These are phyloP conservation scores for Orchesellides sinensis DNA, from an alignment of 2,888 invertebrate genomes.

Conservation along the genomic window DNA sequence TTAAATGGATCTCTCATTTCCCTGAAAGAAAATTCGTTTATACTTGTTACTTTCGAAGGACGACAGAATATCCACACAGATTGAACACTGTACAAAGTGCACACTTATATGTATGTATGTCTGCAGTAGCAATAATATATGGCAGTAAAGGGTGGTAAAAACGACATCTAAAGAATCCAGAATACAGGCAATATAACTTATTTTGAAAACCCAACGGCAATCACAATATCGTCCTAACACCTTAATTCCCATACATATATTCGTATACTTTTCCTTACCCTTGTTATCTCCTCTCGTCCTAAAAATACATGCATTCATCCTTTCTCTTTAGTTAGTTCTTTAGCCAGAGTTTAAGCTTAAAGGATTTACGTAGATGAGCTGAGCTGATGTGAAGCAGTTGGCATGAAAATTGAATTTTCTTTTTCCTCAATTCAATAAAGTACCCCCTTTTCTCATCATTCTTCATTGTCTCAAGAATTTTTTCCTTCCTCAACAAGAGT, in stretches of 20 bases:
- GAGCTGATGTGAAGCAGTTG: slow-evolving; percentile 54
- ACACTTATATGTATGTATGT: not conserved
- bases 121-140: not conserved
- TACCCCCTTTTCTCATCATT: slow-evolving; percentile 49
- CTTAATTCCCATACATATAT: slow-evolving; percentile 43
- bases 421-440: slow-evolving; percentile 55
- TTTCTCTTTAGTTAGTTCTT: not conserved
- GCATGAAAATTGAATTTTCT: slow-evolving; percentile 62
- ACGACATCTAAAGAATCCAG: slow-evolving; percentile 5
- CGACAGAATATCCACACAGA: too few species aligned
- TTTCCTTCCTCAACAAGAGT: not conserved
- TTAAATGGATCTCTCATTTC: slow-evolving; percentile 47
- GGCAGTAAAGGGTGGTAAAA: slow-evolving; percentile 19
- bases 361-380: slow-evolving; percentile 31
- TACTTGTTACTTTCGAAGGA: slow-evolving; percentile 11
- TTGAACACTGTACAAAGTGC: not conserved
- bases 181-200: slow-evolving; percentile 40
- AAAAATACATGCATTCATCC: not conserved
- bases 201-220: slow-evolving; percentile 34
- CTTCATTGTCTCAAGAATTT: slow-evolving; percentile 39
- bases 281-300: not conserved
- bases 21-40: slow-evolving; percentile 11
- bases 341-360: not conserved
- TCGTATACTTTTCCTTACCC: slow-evolving; percentile 1
- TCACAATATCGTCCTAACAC: slow-evolving; percentile 45